Evolutionary conservation across 2,797 vertebrate species (phyloP).

Genomic region (Pelochelys cantorii): DNA sequence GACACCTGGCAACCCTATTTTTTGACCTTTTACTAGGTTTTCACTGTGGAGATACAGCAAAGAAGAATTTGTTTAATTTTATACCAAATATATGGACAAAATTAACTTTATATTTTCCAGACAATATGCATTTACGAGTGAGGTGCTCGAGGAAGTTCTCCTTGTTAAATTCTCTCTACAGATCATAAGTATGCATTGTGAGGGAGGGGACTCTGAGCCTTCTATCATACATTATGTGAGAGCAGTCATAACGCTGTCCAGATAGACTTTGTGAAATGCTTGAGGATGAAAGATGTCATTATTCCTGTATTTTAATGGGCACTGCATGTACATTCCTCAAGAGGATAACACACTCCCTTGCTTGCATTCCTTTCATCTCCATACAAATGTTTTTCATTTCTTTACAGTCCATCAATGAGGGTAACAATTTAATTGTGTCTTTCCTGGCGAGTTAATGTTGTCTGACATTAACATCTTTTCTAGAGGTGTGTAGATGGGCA

Average conservation of each 20-base stretch:
- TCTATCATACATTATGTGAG: neutral
- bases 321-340: neutral
- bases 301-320: neutral
- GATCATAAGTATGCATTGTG: neutral
- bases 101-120: neutral
- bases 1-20: no score
- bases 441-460: neutral
- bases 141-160: neutral
- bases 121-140: no score
- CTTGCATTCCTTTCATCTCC: neutral
- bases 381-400: neutral
- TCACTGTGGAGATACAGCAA: neutral
- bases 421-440: neutral
- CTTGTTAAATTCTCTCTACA: neutral
- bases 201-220: neutral
- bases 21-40: neutral
- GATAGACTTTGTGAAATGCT: neutral
- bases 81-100: neutral
- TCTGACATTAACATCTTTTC: slow-evolving; percentile 5
- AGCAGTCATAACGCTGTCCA: no score
- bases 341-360: neutral
- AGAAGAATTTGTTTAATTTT: neutral
- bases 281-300: neutral
- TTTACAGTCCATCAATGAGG: neutral
- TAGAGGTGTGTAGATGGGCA: neutral